These are phyloP conservation scores for Phainopepla nitens DNA, from an alignment of 2,113 vertebrate species.

Conservation along the genomic window DNA sequence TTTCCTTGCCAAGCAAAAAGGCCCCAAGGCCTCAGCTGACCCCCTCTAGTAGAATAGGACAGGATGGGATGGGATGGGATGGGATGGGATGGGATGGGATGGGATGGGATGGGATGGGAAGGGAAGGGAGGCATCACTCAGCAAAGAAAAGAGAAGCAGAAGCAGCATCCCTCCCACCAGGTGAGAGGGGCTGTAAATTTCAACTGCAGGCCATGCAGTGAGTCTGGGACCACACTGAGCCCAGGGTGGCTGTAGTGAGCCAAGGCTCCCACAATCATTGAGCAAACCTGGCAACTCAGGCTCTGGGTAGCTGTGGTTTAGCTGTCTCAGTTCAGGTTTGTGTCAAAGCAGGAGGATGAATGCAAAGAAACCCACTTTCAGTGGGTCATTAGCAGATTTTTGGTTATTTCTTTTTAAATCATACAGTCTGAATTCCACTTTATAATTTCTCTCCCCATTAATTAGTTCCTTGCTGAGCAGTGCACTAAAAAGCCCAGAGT, in stretches of 20 bases:
- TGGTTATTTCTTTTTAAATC: background rate
- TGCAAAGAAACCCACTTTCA: background rate
- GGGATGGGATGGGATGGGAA: no score
- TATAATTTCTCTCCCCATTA: background rate
- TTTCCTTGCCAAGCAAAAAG: background rate
- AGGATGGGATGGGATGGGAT: background rate
- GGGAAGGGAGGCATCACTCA: background rate
- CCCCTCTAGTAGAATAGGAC: background rate
- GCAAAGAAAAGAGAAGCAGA: background rate
- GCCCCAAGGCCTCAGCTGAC: background rate
- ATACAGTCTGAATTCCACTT: background rate
- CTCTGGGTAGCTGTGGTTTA: background rate
- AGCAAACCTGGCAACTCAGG: background rate
- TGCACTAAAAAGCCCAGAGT: background rate
- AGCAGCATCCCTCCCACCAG: background rate
- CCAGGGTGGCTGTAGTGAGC: background rate
- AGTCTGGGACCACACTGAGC: background rate
- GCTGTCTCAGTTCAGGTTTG: background rate
- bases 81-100: no score
- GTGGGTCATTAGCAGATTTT: background rate
- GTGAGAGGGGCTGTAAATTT: background rate
- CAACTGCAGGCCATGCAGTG: accelerated
- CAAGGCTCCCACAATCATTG: background rate
- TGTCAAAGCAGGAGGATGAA: background rate
- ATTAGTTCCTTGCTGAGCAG: background rate